Percentiles rank a stretch among this genome's conserved stretches.
phyloP scores from a whole-genome alignment of 1,140 invertebrate species.

The Ips nitidus region DNA sequence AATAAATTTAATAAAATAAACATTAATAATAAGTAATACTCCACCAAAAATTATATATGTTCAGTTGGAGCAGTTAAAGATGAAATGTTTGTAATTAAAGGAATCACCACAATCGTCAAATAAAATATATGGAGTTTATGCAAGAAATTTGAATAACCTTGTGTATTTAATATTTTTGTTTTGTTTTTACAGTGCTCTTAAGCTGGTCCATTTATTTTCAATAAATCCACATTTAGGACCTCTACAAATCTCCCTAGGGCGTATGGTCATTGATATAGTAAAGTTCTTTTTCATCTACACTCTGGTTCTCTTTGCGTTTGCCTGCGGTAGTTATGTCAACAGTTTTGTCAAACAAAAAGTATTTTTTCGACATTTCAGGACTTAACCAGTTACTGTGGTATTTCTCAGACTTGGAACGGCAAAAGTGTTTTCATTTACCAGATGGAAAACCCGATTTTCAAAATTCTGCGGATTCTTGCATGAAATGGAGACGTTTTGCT shows the following conservation, averaged over 20 bases:
- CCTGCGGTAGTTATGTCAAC: conserved; percentile 61
- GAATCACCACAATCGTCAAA: too few relatives aligned
- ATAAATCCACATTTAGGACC: conserved; percentile 90
- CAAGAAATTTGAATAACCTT: too few relatives aligned
- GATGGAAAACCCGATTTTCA: conserved; percentile 66
- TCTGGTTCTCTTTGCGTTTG: conserved; percentile 81
- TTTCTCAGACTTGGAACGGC: conserved; percentile 78
- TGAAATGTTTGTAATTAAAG: too few relatives aligned
- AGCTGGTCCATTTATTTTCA: conserved; percentile 87
- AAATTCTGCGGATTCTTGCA: conserved; percentile 67
- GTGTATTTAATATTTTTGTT: not conserved
- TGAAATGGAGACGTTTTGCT: conserved; percentile 74
- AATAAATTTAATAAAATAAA: too few relatives aligned
- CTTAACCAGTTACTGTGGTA: conserved; percentile 90
- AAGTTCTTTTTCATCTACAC: conserved; percentile 88
- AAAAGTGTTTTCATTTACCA: conserved; percentile 69
- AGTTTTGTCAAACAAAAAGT: conserved; percentile 5
- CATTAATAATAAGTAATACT: too few relatives aligned
- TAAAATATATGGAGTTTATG: too few relatives aligned
- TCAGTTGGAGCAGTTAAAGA: too few relatives aligned
- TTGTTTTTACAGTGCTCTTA: conserved; percentile 65
- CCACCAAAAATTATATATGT: too few relatives aligned
- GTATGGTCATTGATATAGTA: conserved; percentile 85
- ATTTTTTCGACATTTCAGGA: conserved; percentile 47
- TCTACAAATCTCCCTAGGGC: conserved; percentile 78